A percentile compares a stretch with the other conserved stretches of the same genome.
Evolutionary conservation across 2,888 invertebrate species (phyloP).

Genomic region (Epistrophella euchroma): DNA sequence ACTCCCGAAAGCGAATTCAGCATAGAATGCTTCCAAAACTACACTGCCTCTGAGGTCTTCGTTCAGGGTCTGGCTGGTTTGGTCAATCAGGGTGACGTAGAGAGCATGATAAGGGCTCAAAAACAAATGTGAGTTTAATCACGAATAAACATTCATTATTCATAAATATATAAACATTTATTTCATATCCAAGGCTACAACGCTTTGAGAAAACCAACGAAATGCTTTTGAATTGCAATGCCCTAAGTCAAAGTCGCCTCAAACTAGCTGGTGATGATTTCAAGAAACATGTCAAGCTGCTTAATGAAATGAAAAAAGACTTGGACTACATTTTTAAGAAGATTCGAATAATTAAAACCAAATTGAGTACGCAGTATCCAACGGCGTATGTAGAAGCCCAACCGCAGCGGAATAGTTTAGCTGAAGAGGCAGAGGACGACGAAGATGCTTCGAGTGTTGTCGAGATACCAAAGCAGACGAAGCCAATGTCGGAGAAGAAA

Average conservation of each 20-base stretch:
- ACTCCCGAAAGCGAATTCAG: conserved; percentile 78
- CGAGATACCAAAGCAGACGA: conserved; percentile 59
- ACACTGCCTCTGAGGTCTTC: conserved; percentile 95
- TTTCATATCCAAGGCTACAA: conserved; percentile 89
- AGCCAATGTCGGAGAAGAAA: conserved; percentile 72
- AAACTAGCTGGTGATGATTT: conserved; percentile 95
- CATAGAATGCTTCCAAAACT: conserved; percentile 95
- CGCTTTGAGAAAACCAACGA: conserved; percentile 99
- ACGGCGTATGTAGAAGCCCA: conserved; percentile 88
- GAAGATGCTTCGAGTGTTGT: conserved; percentile 81
- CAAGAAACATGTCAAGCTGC: conserved; percentile 93
- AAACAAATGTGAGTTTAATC: conserved; percentile 91
- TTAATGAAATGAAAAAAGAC: conserved; percentile 97
- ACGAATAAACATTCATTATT: background rate
- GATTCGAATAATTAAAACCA: conserved; percentile 92
- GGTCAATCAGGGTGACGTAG: conserved; percentile 95
- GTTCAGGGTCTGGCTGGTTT: conserved; percentile 96
- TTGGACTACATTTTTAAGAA: conserved; percentile 97
- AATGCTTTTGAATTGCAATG: conserved; percentile 98
- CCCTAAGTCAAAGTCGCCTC: conserved; percentile 94
- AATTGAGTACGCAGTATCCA: conserved; percentile 89
- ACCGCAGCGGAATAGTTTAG: conserved; percentile 83
- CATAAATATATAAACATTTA: too few species aligned
- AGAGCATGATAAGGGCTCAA: conserved; percentile 94
- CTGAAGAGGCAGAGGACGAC: conserved; percentile 84